Conservation (phyloP, 2,888 invertebrate species). For the Archips crataeganus region DNA sequence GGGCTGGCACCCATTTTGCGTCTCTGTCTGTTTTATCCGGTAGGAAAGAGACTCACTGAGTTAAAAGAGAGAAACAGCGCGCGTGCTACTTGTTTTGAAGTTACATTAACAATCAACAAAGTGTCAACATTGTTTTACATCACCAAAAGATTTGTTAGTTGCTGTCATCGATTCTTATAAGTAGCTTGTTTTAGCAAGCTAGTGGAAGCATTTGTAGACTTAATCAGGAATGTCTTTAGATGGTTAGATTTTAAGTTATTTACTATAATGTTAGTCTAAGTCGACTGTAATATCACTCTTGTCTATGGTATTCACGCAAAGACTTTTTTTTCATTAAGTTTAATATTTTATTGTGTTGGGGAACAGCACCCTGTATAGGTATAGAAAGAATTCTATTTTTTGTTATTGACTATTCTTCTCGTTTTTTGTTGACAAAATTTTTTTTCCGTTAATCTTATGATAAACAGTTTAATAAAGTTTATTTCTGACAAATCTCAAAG, state of each 20-base stretch:
- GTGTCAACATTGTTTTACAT: constrained; percentile 5
- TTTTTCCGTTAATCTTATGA: constrained; percentile 75
- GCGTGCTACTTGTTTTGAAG: neutral
- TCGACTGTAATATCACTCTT: constrained; percentile 62
- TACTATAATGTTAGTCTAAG: constrained; percentile 59
- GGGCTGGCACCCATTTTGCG: neutral
- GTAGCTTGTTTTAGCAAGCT: constrained; percentile 83
- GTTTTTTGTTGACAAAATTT: constrained; percentile 71
- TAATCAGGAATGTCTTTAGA: constrained; percentile 71
- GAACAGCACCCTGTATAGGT: constrained; percentile 66
- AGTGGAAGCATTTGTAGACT: constrained; percentile 83
- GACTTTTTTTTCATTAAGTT: constrained; percentile 52
- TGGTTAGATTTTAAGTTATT: constrained; percentile 58
- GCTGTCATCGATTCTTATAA: constrained; percentile 48
- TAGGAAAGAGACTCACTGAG: neutral
- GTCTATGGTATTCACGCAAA: constrained; percentile 56
- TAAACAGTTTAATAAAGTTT: constrained; percentile 76
- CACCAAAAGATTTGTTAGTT: constrained; percentile 1
- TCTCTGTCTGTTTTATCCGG: neutral
- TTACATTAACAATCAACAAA: neutral
- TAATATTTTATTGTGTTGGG: constrained; percentile 50
- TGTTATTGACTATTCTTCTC: constrained; percentile 75
- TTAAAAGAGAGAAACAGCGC: neutral
- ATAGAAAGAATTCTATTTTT: constrained; percentile 75
- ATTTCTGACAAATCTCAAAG: constrained; percentile 52